Base-by-base conservation (phyloP, 2,113 vertebrate species). In the Passer montanus region DNA sequence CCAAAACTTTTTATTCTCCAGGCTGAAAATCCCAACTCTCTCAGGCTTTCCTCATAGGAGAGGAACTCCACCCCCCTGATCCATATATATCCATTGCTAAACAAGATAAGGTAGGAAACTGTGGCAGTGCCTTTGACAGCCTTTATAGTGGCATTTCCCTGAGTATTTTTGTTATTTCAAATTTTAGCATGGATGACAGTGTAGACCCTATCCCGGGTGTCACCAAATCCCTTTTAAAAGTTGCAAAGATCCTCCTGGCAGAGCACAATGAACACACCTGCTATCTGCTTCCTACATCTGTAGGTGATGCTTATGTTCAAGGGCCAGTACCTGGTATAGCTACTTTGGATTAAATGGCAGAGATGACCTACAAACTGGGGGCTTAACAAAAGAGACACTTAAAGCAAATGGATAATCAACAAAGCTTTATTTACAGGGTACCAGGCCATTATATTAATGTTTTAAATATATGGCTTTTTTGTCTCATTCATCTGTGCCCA, bases 341-440 rank as follows among this genome's bases (percentile, higher is more conserved):
- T 90, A 77, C 52, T 92, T 93, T 84, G 83, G 69, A 89, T 90
- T 94, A 90, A 94, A 74, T 28, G 31, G 55, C 62, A 78, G 63
- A 95, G 69, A 69, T 92, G 73, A 95, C 95, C 92, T 87, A 91
- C 95, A 96, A 96, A 90, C 69, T 28, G 41, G 43, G 69, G 50
- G 31, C 86, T 91, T 93, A 90, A 96, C 58, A 91, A 94, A 94
- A 81, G 87, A 94, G 58, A 76, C 53, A 44, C 86, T 92, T 90
- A 41, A 27, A 89, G 95, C 52, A 95, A 96, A 90, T 89, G 69
- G 90, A 81, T 86, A 90, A 96, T 96, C 15, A 66, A 93, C 75
- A 89, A 94, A 92, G 93, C 89, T 93, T 97, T 95, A 96, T 97
- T 97, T 97, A 97, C 75, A 81, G 26, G 28, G 22, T 74, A 74